phyloP scores from a whole-genome alignment of 2,888 invertebrate genomes.

The Lepidocyrtinus sp. region DNA sequence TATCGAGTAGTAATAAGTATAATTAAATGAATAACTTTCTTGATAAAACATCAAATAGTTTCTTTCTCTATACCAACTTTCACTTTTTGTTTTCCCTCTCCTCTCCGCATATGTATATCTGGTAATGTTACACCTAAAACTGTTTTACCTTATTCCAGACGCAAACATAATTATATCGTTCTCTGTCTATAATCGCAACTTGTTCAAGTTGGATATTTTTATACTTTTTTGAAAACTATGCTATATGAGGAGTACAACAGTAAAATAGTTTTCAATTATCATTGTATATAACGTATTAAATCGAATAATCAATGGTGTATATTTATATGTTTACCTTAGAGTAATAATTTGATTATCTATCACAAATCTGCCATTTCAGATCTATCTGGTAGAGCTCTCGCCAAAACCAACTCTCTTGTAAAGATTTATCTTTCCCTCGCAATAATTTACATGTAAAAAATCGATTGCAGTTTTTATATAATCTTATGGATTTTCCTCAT shows the following conservation, averaged over 20 bases:
- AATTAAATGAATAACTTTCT: neutral
- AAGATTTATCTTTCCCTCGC: neutral
- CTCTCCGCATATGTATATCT: conserved; percentile 33
- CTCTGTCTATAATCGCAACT: conserved; percentile 20
- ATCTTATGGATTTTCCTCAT: neutral
- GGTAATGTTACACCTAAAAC: conserved; percentile 56
- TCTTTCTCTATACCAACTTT: neutral
- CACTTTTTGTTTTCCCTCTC: neutral
- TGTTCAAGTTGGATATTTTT: conserved; percentile 38
- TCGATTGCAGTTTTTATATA: conserved; percentile 31
- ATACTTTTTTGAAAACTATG: conserved; percentile 29
- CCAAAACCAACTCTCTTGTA: conserved; percentile 39
- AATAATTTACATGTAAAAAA: conserved; percentile 20
- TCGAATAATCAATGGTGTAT: too few species aligned
- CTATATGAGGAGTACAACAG: neutral
- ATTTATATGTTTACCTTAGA: conserved; percentile 34
- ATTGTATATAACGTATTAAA: conserved; percentile 49
- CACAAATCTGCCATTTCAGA: conserved; percentile 64
- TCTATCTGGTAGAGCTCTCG: conserved; percentile 60
- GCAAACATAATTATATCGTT: neutral
- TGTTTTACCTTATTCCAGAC: neutral
- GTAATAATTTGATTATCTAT: conserved; percentile 61
- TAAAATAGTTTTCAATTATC: conserved; percentile 35
- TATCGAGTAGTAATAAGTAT: neutral
- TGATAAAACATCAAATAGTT: neutral